A percentile compares a stretch with the other conserved stretches of the same genome.
phyloP scores from a whole-genome alignment of 2,113 vertebrate genomes.

The Nycticorax nycticorax region DNA sequence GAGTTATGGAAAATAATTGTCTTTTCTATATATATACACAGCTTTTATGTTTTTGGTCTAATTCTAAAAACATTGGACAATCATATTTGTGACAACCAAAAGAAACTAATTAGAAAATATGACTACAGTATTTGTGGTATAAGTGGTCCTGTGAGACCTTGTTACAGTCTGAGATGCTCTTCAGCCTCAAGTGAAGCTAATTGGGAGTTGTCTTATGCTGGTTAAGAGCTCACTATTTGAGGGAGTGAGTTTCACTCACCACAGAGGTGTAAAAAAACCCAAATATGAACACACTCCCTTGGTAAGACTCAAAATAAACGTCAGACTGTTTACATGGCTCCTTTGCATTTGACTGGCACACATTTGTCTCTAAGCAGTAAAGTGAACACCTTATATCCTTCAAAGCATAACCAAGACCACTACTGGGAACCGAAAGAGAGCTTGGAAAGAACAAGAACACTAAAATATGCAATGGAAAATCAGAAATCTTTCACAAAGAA shows the following conservation, averaged over 20 bases:
- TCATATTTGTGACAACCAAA: conserved; percentile 79
- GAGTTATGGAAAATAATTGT: conserved; percentile 68
- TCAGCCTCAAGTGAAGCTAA: conserved; percentile 80
- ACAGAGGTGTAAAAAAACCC: conserved; percentile 52
- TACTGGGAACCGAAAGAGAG: not conserved
- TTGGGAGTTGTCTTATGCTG: conserved; percentile 80
- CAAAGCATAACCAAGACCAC: conserved; percentile 11
- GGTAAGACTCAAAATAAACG: conserved; percentile 59
- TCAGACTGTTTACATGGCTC: conserved; percentile 5
- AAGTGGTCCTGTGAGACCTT: conserved; percentile 85
- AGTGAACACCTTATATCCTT: not conserved
- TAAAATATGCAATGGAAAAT: not conserved
- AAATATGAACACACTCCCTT: conserved; percentile 52
- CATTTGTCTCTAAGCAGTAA: not conserved
- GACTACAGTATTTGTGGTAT: conserved; percentile 70
- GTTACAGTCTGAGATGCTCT: conserved; percentile 82
- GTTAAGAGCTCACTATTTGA: conserved; percentile 68
- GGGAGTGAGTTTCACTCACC: conserved; percentile 64
- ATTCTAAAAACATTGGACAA: conserved; percentile 72
- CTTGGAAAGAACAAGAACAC: not conserved
- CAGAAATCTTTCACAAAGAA: not conserved
- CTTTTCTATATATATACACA: conserved; percentile 50
- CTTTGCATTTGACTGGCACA: conserved; percentile 25
- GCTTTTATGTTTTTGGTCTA: conserved; percentile 64
- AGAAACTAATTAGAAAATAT: conserved; percentile 82